phyloP scores from a whole-genome alignment of 1,140 invertebrate species.

The Penaeus vannamei region DNA sequence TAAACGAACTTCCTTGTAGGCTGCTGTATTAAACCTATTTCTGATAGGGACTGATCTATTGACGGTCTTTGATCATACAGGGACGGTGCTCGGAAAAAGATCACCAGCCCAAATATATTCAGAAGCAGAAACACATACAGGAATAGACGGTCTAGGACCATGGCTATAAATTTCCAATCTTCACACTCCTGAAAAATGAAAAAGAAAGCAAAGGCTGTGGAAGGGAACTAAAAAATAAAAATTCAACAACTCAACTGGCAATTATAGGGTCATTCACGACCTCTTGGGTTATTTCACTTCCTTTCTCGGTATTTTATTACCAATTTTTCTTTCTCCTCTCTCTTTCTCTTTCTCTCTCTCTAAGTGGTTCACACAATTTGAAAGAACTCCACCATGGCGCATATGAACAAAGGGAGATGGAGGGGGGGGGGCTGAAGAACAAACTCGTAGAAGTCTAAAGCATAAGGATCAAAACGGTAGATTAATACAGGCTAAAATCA shows the following conservation, averaged over 20 bases:
- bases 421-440: too few relatives aligned
- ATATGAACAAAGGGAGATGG: too few relatives aligned
- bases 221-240: background rate
- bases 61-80: constrained; percentile 92
- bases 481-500: too few relatives aligned
- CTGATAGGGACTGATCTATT: constrained; percentile 85
- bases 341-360: constrained; percentile 44
- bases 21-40: constrained; percentile 75
- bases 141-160: constrained; percentile 97
- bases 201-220: constrained; percentile 34
- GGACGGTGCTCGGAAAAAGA: constrained; percentile 92
- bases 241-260: constrained; percentile 10
- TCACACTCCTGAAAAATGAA: constrained; percentile 82
- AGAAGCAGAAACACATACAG: constrained; percentile 96
- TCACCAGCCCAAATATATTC: constrained; percentile 91
- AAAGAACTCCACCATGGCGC: constrained; percentile 5
- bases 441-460: too few relatives aligned
- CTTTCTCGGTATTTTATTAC: background rate
- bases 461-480: too few relatives aligned
- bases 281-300: constrained; percentile 4
- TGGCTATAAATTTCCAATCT: constrained; percentile 99
- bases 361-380: background rate
- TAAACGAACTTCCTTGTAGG: constrained; percentile 40
- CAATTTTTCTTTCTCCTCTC: background rate
- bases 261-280: background rate